Evolutionary conservation across 1,140 invertebrate genomes (phyloP).

Genomic region (Dreissena rostriformis): DNA sequence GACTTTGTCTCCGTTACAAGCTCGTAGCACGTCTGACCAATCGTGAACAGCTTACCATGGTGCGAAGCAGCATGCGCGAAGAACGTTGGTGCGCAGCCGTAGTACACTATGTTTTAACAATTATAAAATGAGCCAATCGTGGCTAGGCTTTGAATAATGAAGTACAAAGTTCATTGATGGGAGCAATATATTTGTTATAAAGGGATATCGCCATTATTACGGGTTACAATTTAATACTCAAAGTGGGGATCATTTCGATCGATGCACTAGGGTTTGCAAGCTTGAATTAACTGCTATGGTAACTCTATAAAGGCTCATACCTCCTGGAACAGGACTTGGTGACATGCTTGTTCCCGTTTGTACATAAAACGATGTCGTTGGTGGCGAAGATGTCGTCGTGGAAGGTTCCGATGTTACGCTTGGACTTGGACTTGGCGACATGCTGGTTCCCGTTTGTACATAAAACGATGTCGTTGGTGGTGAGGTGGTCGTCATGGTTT

Average conservation of each 20-base stretch:
- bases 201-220: neutral
- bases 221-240: neutral
- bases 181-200: too few species aligned
- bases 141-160: neutral
- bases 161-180: neutral
- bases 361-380: neutral
- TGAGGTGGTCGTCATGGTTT: neutral
- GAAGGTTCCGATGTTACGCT: too few species aligned
- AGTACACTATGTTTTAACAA: neutral
- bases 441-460: neutral
- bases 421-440: too few species aligned
- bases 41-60: neutral
- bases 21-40: neutral
- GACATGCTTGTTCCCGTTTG: neutral
- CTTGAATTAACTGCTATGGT: neutral
- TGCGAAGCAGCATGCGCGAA: neutral
- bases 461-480: neutral
- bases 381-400: neutral
- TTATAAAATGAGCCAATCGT: neutral
- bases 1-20: neutral
- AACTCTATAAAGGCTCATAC: neutral
- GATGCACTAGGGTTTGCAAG: neutral
- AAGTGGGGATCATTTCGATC: neutral
- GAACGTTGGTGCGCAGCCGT: neutral
- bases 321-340: neutral